Conservation (phyloP, 1,140 invertebrate species). For the Sminthurides bifidus region DNA sequence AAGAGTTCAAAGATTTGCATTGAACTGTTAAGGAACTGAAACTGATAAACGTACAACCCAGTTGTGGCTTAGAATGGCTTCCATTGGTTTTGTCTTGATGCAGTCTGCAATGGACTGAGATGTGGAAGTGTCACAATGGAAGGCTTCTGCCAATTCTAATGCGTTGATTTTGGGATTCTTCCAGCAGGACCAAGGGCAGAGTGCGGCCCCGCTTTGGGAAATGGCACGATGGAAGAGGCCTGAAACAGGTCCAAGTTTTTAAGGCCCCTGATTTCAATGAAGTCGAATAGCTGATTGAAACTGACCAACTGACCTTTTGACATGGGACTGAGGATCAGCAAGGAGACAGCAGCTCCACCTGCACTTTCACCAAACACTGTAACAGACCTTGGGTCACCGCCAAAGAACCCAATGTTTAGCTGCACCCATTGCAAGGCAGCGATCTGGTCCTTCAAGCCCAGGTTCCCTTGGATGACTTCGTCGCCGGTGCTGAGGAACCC, state of each 20-base stretch:
- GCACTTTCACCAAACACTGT: constrained; percentile 10
- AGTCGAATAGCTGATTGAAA: not conserved
- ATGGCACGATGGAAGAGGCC: constrained; percentile 61
- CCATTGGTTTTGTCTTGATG: not conserved
- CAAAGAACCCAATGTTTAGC: constrained; percentile 13
- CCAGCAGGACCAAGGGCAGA: constrained; percentile 55
- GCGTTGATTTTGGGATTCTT: not conserved
- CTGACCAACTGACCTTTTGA: constrained; percentile 1
- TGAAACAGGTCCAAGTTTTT: constrained; percentile 32
- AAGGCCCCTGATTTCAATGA: not conserved
- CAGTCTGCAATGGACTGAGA: not conserved
- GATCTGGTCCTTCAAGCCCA: constrained; percentile 25
- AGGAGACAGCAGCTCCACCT: constrained; percentile 34
- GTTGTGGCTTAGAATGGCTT: not conserved
- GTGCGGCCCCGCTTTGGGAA: constrained; percentile 62
- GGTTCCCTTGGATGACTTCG: constrained; percentile 16
- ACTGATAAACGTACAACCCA: not conserved
- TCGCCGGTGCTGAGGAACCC: constrained; percentile 21
- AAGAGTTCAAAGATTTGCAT: not conserved
- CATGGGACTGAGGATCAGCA: constrained; percentile 14
- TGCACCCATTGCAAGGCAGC: constrained; percentile 14
- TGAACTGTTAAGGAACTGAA: not conserved
- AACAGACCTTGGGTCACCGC: constrained; percentile 9
- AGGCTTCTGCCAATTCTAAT: not conserved
- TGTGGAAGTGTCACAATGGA: not conserved